Conservation (phyloP, 2,797 vertebrate genomes). For the Spinus olivaceus region DNA sequence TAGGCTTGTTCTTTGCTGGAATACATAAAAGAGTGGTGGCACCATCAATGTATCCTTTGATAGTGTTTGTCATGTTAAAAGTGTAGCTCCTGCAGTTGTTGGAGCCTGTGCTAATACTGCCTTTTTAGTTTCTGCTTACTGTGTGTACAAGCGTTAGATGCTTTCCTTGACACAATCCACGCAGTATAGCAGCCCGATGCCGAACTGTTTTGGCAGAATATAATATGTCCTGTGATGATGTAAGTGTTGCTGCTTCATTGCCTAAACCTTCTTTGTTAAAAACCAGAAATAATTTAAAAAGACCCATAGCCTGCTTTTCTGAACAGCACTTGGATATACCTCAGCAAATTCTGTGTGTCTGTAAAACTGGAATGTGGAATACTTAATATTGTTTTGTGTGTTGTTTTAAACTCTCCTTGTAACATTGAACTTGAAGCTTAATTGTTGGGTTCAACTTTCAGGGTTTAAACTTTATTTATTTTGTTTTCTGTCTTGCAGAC, state of each 20-base stretch:
- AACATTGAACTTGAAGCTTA: not conserved
- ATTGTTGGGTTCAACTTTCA: not conserved
- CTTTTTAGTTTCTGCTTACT: not conserved
- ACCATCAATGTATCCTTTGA: conserved; percentile 98
- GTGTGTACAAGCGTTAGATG: not conserved
- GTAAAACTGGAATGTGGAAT: not conserved
- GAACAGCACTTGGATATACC: not conserved
- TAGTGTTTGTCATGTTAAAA: not conserved
- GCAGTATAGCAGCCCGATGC: conserved; percentile 93
- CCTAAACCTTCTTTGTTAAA: not conserved
- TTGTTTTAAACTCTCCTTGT: not conserved
- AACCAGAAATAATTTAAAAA: not conserved
- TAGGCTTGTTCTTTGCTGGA: conserved; percentile 98
- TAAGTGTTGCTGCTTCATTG: conserved; percentile 76
- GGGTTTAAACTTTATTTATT: not conserved
- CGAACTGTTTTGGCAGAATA: conserved; percentile 97
- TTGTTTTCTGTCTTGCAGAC: conserved; percentile 80
- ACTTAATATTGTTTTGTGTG: not conserved
- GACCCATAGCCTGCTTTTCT: not conserved
- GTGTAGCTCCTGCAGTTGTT: not conserved
- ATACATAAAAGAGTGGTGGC: conserved; percentile 99
- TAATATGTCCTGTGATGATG: conserved; percentile 99
- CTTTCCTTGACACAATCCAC: conserved; percentile 68
- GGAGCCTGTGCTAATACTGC: not conserved
- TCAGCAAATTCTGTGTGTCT: not conserved